phyloP scores from a whole-genome alignment of 2,113 vertebrate species.

The Eclectus roratus region DNA sequence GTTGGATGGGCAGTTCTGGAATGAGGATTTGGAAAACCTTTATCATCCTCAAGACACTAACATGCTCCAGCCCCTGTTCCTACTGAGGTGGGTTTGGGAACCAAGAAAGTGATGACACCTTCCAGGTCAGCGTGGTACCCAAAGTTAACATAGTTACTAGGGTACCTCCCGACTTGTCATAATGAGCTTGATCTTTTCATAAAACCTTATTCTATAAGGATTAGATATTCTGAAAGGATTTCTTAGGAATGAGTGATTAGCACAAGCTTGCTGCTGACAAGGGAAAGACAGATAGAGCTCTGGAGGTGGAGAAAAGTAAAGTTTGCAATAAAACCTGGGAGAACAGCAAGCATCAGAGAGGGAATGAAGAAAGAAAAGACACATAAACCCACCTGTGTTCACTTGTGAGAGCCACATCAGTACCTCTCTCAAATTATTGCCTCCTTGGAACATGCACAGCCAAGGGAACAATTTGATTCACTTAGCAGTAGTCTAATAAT shows the following conservation, averaged over 20 bases:
- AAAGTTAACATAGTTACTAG: neutral
- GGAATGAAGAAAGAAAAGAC: neutral
- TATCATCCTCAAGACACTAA: neutral
- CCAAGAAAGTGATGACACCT: neutral
- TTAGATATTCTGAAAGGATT: conserved; percentile 35
- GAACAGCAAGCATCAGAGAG: neutral
- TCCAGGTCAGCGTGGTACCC: neutral
- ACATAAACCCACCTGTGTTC: neutral
- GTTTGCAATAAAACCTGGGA: neutral
- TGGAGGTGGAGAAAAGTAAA: conserved; percentile 31
- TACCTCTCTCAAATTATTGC: neutral
- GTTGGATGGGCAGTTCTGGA: neutral
- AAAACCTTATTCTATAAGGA: conserved; percentile 12
- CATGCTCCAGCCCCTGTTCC: neutral
- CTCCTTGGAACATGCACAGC: neutral
- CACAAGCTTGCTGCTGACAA: conserved; percentile 26
- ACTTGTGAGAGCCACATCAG: neutral
- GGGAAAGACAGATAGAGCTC: conserved; percentile 12
- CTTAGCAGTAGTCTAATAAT: neutral
- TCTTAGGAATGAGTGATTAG: conserved; percentile 28
- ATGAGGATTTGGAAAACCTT: neutral
- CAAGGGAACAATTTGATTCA: neutral
- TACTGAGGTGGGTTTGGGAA: neutral
- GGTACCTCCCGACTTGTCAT: neutral
- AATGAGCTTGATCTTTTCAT: conserved; percentile 7